Conservation (phyloP, 2,797 vertebrate species). For the Gymnoscopelus microlampas region DNA sequence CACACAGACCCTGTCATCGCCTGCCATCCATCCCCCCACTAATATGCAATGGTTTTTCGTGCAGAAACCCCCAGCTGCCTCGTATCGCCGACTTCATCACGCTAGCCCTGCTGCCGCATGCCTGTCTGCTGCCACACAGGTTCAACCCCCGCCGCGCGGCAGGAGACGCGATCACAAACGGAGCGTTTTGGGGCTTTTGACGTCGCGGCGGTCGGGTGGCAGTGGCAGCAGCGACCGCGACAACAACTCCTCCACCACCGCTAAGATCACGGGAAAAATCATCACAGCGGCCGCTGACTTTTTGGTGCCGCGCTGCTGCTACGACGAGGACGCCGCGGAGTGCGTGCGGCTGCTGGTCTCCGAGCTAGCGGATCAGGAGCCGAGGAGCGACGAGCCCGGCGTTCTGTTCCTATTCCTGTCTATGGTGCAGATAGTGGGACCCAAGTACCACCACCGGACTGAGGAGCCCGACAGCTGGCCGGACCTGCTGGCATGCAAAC, state of each 20-base stretch:
- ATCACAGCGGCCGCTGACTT: conserved; percentile 70
- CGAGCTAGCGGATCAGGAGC: conserved; percentile 45
- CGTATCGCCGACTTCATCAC: conserved; percentile 86
- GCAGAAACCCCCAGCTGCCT: conserved; percentile 86
- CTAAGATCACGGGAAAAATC: conserved; percentile 50
- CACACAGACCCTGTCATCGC: conserved; percentile 50
- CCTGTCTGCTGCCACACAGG: conserved; percentile 84
- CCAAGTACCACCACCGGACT: conserved; percentile 85
- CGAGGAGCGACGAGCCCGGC: conserved; percentile 81
- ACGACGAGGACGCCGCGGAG: conserved; percentile 86
- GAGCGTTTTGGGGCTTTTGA: conserved; percentile 75
- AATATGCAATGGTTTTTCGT: conserved; percentile 94
- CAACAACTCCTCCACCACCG: no score
- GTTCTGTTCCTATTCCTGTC: conserved; percentile 86
- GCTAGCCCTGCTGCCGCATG: conserved; percentile 87
- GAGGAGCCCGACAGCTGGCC: conserved; percentile 87
- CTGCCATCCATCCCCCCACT: conserved; percentile 73
- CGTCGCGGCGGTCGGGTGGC: conserved; percentile 83
- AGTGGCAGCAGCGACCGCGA: conserved; percentile 75
- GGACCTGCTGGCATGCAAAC: conserved; percentile 96
- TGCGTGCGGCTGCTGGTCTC: conserved; percentile 60
- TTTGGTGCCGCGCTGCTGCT: conserved; percentile 86
- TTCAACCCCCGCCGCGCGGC: conserved; percentile 83
- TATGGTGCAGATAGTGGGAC: conserved; percentile 94
- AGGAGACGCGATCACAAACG: conserved; percentile 85